phyloP scores from a whole-genome alignment of 2,888 invertebrate species.

The Mantis religiosa region DNA sequence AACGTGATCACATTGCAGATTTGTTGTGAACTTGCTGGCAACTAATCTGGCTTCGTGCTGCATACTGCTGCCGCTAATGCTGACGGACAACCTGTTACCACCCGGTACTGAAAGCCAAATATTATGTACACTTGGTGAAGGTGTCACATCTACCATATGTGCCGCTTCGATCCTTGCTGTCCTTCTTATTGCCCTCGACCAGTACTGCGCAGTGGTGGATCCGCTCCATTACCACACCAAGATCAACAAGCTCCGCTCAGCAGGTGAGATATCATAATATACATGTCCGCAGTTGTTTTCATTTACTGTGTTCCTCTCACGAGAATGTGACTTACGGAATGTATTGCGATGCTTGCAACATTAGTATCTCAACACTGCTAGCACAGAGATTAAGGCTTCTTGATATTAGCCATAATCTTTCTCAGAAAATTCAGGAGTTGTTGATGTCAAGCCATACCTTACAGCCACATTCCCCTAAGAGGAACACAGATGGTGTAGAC shows the following conservation, averaged over 20 bases:
- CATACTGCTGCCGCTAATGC: slow-evolving; percentile 43
- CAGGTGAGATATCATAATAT: slow-evolving; percentile 7
- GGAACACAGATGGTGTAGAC: too few species aligned
- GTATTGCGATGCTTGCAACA: too few species aligned
- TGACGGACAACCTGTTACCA: slow-evolving; percentile 35
- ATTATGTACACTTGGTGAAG: slow-evolving; percentile 53
- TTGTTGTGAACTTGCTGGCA: slow-evolving; percentile 59
- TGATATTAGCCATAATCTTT: too few species aligned
- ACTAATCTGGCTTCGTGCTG: slow-evolving; percentile 46
- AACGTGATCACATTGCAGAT: slow-evolving; percentile 50
- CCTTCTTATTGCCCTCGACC: slow-evolving; percentile 51
- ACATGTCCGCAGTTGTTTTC: too few species aligned
- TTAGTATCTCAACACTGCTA: too few species aligned
- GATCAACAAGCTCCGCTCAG: slow-evolving; percentile 50
- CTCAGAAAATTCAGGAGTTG: too few species aligned
- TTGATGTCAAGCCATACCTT: too few species aligned
- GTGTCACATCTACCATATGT: slow-evolving; percentile 56
- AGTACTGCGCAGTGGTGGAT: slow-evolving; percentile 63
- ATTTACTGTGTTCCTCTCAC: too few species aligned
- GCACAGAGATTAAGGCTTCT: too few species aligned
- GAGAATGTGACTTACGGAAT: too few species aligned
- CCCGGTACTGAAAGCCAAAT: slow-evolving; percentile 1
- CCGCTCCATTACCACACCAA: slow-evolving; percentile 59
- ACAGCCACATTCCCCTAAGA: too few species aligned
- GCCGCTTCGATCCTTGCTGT: slow-evolving; percentile 45